Evolutionary conservation across 2,113 vertebrate genomes (phyloP), one percentile per base, ranked within the genome.

Genomic region (Paracanthobrama guichenoti): DNA sequence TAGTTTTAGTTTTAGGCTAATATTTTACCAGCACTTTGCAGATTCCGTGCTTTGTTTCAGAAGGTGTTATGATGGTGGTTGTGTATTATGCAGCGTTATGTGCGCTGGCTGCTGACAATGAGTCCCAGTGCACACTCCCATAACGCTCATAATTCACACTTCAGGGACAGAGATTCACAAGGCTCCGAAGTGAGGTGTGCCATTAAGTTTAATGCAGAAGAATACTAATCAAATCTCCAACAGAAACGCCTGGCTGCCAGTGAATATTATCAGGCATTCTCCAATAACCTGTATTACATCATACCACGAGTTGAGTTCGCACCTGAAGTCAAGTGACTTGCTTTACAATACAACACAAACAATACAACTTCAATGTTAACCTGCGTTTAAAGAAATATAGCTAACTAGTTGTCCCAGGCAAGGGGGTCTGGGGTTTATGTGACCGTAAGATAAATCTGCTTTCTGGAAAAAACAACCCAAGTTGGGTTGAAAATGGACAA

Each of bases 31-130:
- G 20, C 7, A 11, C 74, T 57, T 28, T 55, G 28, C 48, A 57
- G 35, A 13, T 57, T 76, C 11, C 3, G 16, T 31, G 26, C 8
- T 75, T 24, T 75, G 35, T 69, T 69, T 50, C 24, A 18, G 72
- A 74, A 28, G 46, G 22, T 18, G 72, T 53, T 31, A 28, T 53
- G 72, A 75, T 35, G 74, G 16, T 55, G 26, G 18, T 10, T 48
- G 35, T 53, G 50, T 31, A 76, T 76, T 76, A 76, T 77, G 50
- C 28, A 35, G 74, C 31, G 50, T 57, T 39, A 14, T 77, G 22
- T 57, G 50, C 13, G 20, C 16, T 20, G 28, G 18, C 74, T 57
- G 18, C 48, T 76, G 50, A 35, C 26, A 76, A 55, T 35, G 26
- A 76, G 9, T 76, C 74, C 50, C 26, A 55, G 13, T 76, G 18